Evolutionary conservation across 1,140 invertebrate genomes (phyloP).

Genomic region (Aphis gossypii): DNA sequence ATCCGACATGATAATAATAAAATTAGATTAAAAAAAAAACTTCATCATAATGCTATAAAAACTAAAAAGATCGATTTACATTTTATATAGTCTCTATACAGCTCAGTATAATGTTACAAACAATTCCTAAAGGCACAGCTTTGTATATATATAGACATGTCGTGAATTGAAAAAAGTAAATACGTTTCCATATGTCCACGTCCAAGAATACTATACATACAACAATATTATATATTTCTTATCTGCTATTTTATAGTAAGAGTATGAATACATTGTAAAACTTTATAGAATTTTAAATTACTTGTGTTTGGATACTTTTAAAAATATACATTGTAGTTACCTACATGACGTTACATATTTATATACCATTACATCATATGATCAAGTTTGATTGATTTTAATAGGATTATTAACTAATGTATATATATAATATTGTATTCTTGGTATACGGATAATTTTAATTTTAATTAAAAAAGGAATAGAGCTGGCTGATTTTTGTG

Average conservation of each 20-base stretch:
- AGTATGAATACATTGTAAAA: conserved; percentile 25
- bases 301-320: neutral
- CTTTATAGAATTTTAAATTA: conserved; percentile 29
- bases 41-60: neutral
- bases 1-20: neutral
- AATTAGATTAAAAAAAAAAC: neutral
- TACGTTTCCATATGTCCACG: neutral
- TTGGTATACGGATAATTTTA: too few species aligned
- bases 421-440: too few species aligned
- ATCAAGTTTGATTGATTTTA: too few species aligned
- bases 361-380: too few species aligned
- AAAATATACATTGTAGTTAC: neutral
- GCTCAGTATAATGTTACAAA: neutral
- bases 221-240: conserved; percentile 15
- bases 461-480: too few species aligned
- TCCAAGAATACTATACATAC: neutral
- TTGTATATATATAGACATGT: neutral
- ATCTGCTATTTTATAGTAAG: neutral
- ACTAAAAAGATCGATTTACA: conserved; percentile 10
- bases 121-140: neutral
- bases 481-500: too few species aligned
- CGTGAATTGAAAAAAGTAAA: conserved; percentile 22
- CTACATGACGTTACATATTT: neutral
- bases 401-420: too few species aligned
- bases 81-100: neutral